Evolutionary conservation across 2,888 invertebrate genomes (phyloP).

Genomic region (Agrotis puta): DNA sequence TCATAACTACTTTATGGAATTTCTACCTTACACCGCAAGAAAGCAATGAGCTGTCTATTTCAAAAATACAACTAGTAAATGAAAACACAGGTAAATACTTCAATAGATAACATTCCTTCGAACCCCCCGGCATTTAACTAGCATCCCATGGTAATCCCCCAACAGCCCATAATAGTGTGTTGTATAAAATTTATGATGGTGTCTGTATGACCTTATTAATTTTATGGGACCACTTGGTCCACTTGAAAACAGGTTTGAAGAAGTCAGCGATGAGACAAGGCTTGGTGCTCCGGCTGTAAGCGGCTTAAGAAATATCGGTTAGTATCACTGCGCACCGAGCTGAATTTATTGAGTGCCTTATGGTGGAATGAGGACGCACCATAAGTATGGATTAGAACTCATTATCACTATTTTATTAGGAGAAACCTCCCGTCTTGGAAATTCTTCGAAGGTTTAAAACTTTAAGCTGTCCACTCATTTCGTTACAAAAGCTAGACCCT

Average conservation of each 20-base stretch:
- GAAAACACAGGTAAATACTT: constrained; percentile 11
- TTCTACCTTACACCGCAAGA: neutral
- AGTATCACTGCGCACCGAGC: constrained; percentile 61
- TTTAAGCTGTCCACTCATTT: constrained; percentile 20
- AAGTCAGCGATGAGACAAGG: constrained; percentile 60
- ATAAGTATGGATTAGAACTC: constrained; percentile 45
- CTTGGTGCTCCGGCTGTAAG: constrained; percentile 53
- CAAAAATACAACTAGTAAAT: constrained; percentile 3
- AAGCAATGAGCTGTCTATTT: neutral
- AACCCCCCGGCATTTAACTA: constrained; percentile 41
- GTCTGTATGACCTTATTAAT: constrained; percentile 86
- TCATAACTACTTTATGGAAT: neutral
- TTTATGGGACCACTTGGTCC: constrained; percentile 84
- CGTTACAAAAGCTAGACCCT: constrained; percentile 5
- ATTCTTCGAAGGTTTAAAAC: constrained; percentile 28
- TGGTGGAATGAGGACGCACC: constrained; percentile 43
- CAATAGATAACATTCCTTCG: constrained; percentile 48
- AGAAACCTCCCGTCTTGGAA: constrained; percentile 45
- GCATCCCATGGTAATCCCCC: constrained; percentile 67
- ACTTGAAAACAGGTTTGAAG: constrained; percentile 82
- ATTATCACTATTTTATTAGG: constrained; percentile 49
- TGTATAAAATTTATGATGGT: constrained; percentile 79
- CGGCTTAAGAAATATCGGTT: constrained; percentile 69
- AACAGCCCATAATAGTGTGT: constrained; percentile 71
- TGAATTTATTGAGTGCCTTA: constrained; percentile 63